Evolutionary conservation across 2,888 invertebrate genomes (phyloP), one percentile per base, ranked within the genome.

Genomic region (Oligia strigilis): DNA sequence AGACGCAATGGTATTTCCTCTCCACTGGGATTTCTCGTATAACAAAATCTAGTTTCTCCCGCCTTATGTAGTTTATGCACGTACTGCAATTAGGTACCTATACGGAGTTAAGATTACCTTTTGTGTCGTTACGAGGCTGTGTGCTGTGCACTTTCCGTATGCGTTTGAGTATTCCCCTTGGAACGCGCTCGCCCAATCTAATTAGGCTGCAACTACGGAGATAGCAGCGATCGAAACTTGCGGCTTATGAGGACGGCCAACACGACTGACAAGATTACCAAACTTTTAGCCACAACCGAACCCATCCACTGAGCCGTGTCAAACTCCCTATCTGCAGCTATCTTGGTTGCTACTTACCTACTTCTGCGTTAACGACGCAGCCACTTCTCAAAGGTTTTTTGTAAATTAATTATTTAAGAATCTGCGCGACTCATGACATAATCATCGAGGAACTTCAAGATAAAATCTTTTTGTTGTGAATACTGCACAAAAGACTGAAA

Each of bases 181-280:
- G 86, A 92, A 90, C 92, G 93, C 92, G 29, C 29, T 92, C 84
- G 76, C 87, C 88, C 92, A 93, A 95, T 95, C 93, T 95, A 95
- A 95, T 95, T 95, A 95, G 93, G 90, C 91, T 91, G 90, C 93
- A 91, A 92, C 92, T 92, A 89, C 90, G 89, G 92, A 93, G 92
- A 93, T 93, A 91, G 92, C 92, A 88, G 90, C 92, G 91, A 94
- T 94, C 92, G 93, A 93, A 95, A 94, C 94, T 95, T 94, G 93
- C 85, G 90, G 92, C 90, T 91, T 91, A 90, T 91, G 91, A 92
- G 90, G 89, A 91, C 92, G 91, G 91, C 92, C 90, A 92, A 91
- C 91, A 90, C 88, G 88, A 90, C 92, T 93, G 93, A 94, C 93
- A 92, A 92, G 93, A 94, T 95, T 94, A 93, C 90, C 86, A 91